phyloP scores from a whole-genome alignment of 2,888 invertebrate species.

The Sipunculus nudus region DNA sequence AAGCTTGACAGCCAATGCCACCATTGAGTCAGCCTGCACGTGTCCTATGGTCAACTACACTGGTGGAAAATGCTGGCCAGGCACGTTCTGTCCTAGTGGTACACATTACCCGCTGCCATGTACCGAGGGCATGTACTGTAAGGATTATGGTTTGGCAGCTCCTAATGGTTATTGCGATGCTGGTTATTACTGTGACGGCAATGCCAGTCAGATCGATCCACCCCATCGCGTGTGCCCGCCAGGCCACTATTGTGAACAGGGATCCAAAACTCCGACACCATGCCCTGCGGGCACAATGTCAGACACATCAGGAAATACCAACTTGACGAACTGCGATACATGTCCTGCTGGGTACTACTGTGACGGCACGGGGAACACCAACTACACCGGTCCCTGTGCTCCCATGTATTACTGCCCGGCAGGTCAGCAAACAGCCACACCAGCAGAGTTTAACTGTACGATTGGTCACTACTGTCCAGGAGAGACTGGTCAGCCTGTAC shows the following conservation, averaged over 20 bases:
- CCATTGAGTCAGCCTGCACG: conserved; percentile 46
- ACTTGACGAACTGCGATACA: conserved; percentile 48
- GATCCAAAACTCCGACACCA: conserved; percentile 50
- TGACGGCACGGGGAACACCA: conserved; percentile 49
- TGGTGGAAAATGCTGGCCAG: conserved; percentile 61
- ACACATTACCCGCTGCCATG: conserved; percentile 54
- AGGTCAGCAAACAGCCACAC: conserved; percentile 83
- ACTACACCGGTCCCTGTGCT: conserved; percentile 51
- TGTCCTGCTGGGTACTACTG: conserved; percentile 58
- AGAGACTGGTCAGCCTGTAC: conserved; percentile 42
- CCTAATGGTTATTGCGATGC: conserved; percentile 56
- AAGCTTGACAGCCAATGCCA: conserved; percentile 44
- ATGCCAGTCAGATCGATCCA: conserved; percentile 50
- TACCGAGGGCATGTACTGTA: conserved; percentile 57
- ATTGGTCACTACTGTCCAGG: conserved; percentile 59
- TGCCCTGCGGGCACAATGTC: conserved; percentile 61
- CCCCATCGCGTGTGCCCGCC: conserved; percentile 48
- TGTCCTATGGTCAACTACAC: conserved; percentile 59
- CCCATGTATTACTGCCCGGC: conserved; percentile 83
- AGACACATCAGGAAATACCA: conserved; percentile 48
- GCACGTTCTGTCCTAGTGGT: conserved; percentile 58
- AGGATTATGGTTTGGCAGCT: conserved; percentile 45
- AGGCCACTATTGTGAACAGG: conserved; percentile 53
- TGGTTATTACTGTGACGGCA: conserved; percentile 56
- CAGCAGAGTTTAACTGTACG: conserved; percentile 50